Percentiles rank a stretch among this genome's conserved stretches.
Conservation (phyloP, 2,888 invertebrate species). For the Eupelmus urozonus region DNA sequence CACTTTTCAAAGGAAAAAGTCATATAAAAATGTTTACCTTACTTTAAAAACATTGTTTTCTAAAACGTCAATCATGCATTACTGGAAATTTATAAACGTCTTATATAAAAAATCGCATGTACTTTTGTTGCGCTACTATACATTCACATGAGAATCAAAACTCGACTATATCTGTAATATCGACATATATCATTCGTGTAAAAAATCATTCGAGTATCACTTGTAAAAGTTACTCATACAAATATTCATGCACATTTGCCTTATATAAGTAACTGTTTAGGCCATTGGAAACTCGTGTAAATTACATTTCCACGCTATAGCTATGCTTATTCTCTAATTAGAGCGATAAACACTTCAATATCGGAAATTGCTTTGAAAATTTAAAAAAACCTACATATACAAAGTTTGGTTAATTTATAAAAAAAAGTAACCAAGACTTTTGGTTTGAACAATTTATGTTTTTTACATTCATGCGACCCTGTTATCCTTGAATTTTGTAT, state of each 20-base stretch:
- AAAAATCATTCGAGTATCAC: conserved; percentile 50
- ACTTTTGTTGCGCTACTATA: conserved; percentile 38
- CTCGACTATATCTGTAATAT: conserved; percentile 36
- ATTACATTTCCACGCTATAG: conserved; percentile 37
- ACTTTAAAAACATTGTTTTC: conserved; percentile 24
- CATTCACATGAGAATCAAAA: conserved; percentile 40
- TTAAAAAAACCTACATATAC: conserved; percentile 25
- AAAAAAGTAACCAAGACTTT: conserved; percentile 34
- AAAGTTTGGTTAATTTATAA: conserved; percentile 33
- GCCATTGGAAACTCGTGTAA: conserved; percentile 59
- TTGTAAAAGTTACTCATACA: conserved; percentile 51
- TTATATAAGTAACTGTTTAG: conserved; percentile 58
- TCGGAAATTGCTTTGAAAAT: conserved; percentile 44
- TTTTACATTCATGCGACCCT: conserved; percentile 47
- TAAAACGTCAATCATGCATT: conserved; percentile 34
- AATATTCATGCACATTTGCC: conserved; percentile 50
- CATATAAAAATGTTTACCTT: conserved; percentile 42
- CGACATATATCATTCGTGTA: conserved; percentile 41
- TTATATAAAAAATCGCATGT: conserved; percentile 34
- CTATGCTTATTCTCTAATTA: not conserved
- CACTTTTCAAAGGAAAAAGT: conserved; percentile 27
- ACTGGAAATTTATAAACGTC: conserved; percentile 36
- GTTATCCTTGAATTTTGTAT: conserved; percentile 48
- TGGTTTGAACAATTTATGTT: conserved; percentile 34
- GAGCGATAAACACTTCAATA: conserved; percentile 26